Base-by-base conservation (phyloP, 2,113 vertebrate species). In the Numida meleagris region DNA sequence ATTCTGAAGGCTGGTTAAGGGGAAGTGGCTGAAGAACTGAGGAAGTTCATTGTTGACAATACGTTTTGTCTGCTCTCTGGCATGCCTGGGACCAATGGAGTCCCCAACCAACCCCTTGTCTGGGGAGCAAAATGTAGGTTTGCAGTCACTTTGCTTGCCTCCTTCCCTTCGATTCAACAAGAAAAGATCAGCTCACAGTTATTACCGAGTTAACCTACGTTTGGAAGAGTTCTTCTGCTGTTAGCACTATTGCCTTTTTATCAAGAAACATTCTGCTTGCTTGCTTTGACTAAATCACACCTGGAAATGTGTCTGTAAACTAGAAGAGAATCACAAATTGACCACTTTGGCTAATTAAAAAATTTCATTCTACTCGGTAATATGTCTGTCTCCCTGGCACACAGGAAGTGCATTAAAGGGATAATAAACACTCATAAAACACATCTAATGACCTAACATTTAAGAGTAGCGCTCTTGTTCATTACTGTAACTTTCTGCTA, bases 401-500 rank as follows among this genome's bases (percentile, higher is more conserved):
- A 66, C 91, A 94, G 94, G 84, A 95, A 95, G 75, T 79, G 82
- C 84, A 94, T 82, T 89, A 85, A 92, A 96, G 67, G 65, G 79
- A 67, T 84, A 84, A 90, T 85, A 85, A 95, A 79, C 62, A 58
- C 66, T 90, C 89, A 85, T 90, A 89, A 95, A 94, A 66, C 45
- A 71, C 84, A 72, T 84, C 72, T 84, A 88, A 86, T 91, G 84
- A 85, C 50, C 78, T 89, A 93, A 82, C 87, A 89, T 92, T 91
- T 85, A 94, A 94, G 45, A 94, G 78, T 78, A 92, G 55, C 6
- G 1, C 90, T 93, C 71, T 89, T 66, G 36, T 73, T 92, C 95
- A 80, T 94, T 95, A 84, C 82, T 79, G 72, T 89, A 94, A 91
- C 87, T 94, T 94, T 94, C 93, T 92, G 95, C 89, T 92, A 82